Conservation (phyloP, 2,113 vertebrate species). For the Toxotes chatareus region DNA sequence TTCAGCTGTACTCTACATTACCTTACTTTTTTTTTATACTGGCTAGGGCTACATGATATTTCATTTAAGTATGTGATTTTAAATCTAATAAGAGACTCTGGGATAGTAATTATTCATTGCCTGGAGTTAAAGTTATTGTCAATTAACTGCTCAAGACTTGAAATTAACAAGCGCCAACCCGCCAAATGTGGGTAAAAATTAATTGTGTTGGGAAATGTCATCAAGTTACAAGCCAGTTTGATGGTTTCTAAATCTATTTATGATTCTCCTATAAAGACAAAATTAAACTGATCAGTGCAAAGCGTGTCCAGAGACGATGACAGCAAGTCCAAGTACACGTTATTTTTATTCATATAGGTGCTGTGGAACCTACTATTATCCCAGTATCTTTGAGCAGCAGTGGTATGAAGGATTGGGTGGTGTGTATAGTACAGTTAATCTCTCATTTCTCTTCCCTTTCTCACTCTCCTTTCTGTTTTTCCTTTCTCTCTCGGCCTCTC, state of each 20-base stretch:
- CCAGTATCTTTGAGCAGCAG: background rate
- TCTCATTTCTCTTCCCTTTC: slow-evolving; percentile 23
- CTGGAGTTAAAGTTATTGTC: slow-evolving; percentile 74
- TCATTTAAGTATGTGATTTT: slow-evolving; percentile 61
- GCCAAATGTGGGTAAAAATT: slow-evolving; percentile 63
- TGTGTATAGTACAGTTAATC: slow-evolving; percentile 36
- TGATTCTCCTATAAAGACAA: slow-evolving; percentile 3
- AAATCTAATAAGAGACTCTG: slow-evolving; percentile 65
- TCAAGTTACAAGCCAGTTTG: slow-evolving; percentile 31
- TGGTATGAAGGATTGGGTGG: background rate
- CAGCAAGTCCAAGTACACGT: background rate
- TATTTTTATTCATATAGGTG: too few species aligned
- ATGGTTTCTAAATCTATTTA: slow-evolving; percentile 26
- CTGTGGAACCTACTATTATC: background rate
- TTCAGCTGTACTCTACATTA: background rate
- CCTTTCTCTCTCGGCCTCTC: slow-evolving; percentile 32
- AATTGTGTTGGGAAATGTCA: slow-evolving; percentile 64
- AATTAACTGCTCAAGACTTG: slow-evolving; percentile 68
- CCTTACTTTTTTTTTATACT: slow-evolving; percentile 1
- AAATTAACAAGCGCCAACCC: slow-evolving; percentile 64
- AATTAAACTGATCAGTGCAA: background rate
- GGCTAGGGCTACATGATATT: slow-evolving; percentile 23
- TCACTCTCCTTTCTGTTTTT: slow-evolving; percentile 23
- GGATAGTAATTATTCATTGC: slow-evolving; percentile 73
- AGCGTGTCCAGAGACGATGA: background rate